phyloP scores from a whole-genome alignment of 2,797 vertebrate species.

The Neosalanx taihuensis region DNA sequence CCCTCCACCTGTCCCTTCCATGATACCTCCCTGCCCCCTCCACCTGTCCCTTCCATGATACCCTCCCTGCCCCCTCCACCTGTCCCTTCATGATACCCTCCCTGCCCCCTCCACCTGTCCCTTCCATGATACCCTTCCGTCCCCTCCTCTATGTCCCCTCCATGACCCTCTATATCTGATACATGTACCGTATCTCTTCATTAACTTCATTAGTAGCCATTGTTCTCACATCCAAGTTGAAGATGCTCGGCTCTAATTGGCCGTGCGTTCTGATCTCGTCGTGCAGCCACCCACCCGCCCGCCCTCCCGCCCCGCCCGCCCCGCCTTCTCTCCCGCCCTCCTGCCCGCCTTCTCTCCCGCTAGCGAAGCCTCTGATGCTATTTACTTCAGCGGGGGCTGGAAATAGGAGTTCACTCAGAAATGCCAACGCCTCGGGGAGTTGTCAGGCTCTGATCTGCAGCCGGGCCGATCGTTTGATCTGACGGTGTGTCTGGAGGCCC shows the following conservation, averaged over 20 bases:
- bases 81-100: neutral
- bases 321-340: too few relatives aligned
- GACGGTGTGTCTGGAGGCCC: constrained; percentile 44
- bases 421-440: constrained; percentile 66
- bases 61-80: too few relatives aligned
- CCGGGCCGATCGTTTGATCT: constrained; percentile 60
- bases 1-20: too few relatives aligned
- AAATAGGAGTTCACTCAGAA: constrained; percentile 65
- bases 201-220: neutral
- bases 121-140: too few relatives aligned
- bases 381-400: constrained; percentile 62
- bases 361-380: constrained; percentile 56
- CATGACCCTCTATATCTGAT: neutral
- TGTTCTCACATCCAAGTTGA: constrained; percentile 11
- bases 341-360: constrained; percentile 13
- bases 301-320: too few relatives aligned
- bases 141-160: too few relatives aligned
- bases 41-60: too few relatives aligned
- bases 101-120: too few relatives aligned
- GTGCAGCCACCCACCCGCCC: constrained; percentile 23
- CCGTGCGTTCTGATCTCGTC: constrained; percentile 22
- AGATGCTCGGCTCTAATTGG: constrained; percentile 24
- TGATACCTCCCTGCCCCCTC: too few relatives aligned
- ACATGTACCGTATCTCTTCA: neutral
- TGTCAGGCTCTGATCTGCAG: constrained; percentile 66